Percentiles rank a stretch among this genome's conserved stretches.
Conservation (phyloP, 92 coral and sea anemone species). For the Phenganax marumi region DNA sequence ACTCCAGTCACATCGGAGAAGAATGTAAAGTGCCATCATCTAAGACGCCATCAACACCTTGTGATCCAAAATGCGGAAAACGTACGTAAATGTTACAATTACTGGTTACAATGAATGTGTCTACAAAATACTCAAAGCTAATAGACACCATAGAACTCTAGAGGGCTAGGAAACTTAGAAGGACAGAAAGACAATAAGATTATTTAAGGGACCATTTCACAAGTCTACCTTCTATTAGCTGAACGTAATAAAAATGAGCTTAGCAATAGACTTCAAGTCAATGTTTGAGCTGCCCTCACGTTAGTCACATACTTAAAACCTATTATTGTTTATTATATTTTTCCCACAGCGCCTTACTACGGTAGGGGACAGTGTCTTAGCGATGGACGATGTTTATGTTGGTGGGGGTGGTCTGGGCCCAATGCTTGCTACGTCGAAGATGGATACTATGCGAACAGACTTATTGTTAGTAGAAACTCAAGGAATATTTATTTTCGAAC, state of each 20-base stretch:
- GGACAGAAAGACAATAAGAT: no score
- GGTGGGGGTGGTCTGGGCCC: slow-evolving; percentile 39
- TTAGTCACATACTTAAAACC: neutral
- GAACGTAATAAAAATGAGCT: no score
- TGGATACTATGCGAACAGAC: slow-evolving; percentile 18
- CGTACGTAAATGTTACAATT: neutral
- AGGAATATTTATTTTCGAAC: no score
- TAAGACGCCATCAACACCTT: neutral
- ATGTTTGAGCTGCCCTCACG: neutral
- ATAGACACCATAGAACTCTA: no score
- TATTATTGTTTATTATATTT: neutral
- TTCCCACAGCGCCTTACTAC: slow-evolving; percentile 5
- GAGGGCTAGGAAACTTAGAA: no score
- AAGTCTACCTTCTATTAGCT: no score
- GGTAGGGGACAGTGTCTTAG: slow-evolving; percentile 16
- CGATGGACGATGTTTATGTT: slow-evolving; percentile 27
- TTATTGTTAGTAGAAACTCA: slow-evolving; percentile 9
- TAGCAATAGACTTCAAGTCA: no score
- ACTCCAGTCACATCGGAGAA: slow-evolving; percentile 21
- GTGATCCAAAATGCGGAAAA: slow-evolving; percentile 15
- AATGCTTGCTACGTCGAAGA: slow-evolving; percentile 18
- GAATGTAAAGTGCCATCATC: slow-evolving; percentile 13
- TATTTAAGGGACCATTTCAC: no score
- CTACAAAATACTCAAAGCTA: no score
- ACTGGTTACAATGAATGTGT: no score